These are phyloP conservation scores for Anguilla megastoma DNA, from an alignment of 2,797 vertebrate genomes.

Conservation along the genomic window DNA sequence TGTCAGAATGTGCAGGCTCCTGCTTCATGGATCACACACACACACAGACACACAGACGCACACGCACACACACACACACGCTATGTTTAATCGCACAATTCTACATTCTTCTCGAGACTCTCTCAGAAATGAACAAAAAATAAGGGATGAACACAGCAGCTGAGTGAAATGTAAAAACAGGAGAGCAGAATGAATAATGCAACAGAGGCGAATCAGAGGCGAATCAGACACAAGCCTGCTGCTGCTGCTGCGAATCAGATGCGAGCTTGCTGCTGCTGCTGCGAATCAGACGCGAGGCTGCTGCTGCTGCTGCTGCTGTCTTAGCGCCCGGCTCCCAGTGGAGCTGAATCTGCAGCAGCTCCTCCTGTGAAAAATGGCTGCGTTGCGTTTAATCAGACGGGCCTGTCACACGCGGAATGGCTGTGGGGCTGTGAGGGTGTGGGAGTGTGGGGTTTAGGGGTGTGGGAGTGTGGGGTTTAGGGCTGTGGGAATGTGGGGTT, in stretches of 20 bases:
- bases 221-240: too few species aligned
- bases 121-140: conserved; percentile 77
- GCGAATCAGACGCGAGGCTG: too few species aligned
- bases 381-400: conserved; percentile 76
- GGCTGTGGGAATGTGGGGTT: too few species aligned
- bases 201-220: conserved; percentile 68
- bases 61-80: conserved; percentile 6
- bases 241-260: too few species aligned
- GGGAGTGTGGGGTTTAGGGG: too few species aligned
- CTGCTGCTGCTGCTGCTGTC: not conserved
- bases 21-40: too few species aligned
- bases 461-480: too few species aligned
- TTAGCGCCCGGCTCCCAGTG: conserved; percentile 80
- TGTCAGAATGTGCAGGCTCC: too few species aligned
- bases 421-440: conserved; percentile 55
- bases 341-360: conserved; percentile 96
- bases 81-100: conserved; percentile 76
- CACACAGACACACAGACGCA: too few species aligned
- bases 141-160: conserved; percentile 60
- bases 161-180: conserved; percentile 62
- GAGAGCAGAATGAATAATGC: conserved; percentile 88
- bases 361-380: conserved; percentile 85
- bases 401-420: conserved; percentile 85
- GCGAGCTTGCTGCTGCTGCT: too few species aligned
- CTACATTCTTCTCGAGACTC: conserved; percentile 67